These are phyloP conservation scores for Macrobrachium nipponense DNA, from an alignment of 1,140 invertebrate species.

Conservation along the genomic window DNA sequence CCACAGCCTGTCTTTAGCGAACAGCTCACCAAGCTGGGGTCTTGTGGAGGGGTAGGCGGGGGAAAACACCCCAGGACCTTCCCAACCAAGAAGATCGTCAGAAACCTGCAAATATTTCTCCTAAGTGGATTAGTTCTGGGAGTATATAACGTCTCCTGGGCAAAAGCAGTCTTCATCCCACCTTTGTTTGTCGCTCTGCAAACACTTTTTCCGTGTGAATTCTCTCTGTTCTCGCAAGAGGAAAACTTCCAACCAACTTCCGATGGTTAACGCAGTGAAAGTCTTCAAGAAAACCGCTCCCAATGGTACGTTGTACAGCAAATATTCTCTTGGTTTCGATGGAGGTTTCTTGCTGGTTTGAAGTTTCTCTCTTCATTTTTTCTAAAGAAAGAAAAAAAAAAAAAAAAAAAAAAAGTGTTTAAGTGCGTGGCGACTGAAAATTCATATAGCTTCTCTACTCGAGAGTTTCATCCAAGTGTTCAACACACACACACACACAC, in stretches of 20 bases:
- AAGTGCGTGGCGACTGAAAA: too few species aligned
- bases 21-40: too few species aligned
- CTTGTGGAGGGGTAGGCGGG: too few species aligned
- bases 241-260: slow-evolving; percentile 25
- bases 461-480: not conserved
- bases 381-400: too few species aligned
- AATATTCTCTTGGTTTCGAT: too few species aligned
- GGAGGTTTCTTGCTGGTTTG: too few species aligned
- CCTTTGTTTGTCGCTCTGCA: slow-evolving; percentile 30
- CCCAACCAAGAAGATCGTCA: not conserved
- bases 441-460: too few species aligned
- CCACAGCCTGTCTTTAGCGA: too few species aligned
- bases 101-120: not conserved
- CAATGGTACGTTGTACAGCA: slow-evolving; percentile 56
- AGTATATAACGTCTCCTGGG: not conserved
- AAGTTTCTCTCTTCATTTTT: too few species aligned
- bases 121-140: slow-evolving; percentile 12
- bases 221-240: slow-evolving; percentile 22
- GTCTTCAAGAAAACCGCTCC: slow-evolving; percentile 65
- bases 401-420: too few species aligned
- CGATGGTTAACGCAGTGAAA: slow-evolving; percentile 63
- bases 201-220: slow-evolving; percentile 1
- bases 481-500: too few species aligned
- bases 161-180: not conserved
- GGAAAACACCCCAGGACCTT: too few species aligned